These are phyloP conservation scores for Liolophura sinensis DNA, from an alignment of 1,140 invertebrate species.

Conservation along the genomic window DNA sequence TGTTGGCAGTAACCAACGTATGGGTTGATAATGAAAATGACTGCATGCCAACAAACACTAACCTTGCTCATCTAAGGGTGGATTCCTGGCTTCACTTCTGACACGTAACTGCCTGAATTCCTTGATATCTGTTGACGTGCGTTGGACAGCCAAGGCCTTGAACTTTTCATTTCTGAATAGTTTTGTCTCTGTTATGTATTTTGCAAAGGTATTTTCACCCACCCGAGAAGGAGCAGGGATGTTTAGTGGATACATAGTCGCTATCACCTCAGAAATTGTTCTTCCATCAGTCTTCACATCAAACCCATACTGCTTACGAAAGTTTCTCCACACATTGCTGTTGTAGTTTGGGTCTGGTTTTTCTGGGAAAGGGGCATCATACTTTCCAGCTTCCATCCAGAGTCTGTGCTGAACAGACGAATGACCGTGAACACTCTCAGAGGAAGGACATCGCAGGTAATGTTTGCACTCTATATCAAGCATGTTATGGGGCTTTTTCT, in stretches of 20 bases:
- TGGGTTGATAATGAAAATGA: slow-evolving; percentile 2
- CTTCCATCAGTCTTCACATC: slow-evolving; percentile 40
- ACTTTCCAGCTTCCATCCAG: slow-evolving; percentile 57
- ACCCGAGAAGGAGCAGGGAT: slow-evolving; percentile 53
- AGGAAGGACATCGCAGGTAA: slow-evolving; percentile 37
- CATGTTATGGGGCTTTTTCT: slow-evolving; percentile 37
- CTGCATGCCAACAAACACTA: slow-evolving; percentile 8
- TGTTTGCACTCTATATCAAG: slow-evolving; percentile 54
- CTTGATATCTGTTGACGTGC: slow-evolving; percentile 41
- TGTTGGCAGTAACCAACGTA: no score
- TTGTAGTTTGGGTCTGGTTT: slow-evolving; percentile 50
- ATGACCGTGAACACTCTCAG: slow-evolving; percentile 38
- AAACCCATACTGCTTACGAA: slow-evolving; percentile 48
- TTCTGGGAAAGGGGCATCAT: slow-evolving; percentile 41
- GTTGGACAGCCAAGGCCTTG: slow-evolving; percentile 43
- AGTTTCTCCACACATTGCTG: slow-evolving; percentile 58
- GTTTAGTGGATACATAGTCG: slow-evolving; percentile 55
- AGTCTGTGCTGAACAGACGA: slow-evolving; percentile 44
- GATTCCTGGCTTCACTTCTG: slow-evolving; percentile 50
- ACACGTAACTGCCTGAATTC: slow-evolving; percentile 46
- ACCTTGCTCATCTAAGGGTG: slow-evolving; percentile 55
- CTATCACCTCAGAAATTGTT: slow-evolving; percentile 50
- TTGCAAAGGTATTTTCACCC: slow-evolving; percentile 50
- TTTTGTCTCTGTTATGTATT: slow-evolving; percentile 48
- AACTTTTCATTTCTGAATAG: slow-evolving; percentile 48